Base-by-base conservation (phyloP, 2,888 invertebrate species). In the Mimachlamys varia region DNA sequence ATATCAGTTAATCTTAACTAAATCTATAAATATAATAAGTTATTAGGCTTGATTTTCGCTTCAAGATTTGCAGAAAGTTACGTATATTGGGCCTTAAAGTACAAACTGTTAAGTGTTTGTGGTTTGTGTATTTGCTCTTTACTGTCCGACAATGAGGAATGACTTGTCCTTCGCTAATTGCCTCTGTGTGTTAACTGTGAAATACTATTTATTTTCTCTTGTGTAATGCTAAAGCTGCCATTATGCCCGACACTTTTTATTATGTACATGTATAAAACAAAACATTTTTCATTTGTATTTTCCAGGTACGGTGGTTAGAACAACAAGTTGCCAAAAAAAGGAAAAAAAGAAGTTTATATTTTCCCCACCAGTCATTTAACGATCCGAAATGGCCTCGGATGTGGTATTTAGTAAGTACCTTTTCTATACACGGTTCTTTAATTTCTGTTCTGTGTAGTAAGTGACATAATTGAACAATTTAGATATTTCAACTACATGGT, bases 361-460 rank as follows among this genome's bases (percentile, higher is more conserved):
- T 89, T 89, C 90, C 89, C 76, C 76, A 76, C 27, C 76, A 76
- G 15, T 90, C 97, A 97, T 95, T 98, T 93, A 98, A 98, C 96
- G 99, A 99, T 97, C 98, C 98, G 55, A 98, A 98, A 97, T 99
- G 99, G 99, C 98, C 98, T 58, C 98, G 98, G 95, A 99, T 99
- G 99, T 99, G 99, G 99, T 99, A 99, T 97, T 97, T 99, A 98
- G 99, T 99, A 97, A 98, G 98, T 98, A 49, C 5, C 13, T 0
- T 76, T 76, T 33, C 22, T 33, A 1, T 12, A 33, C 2, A 76
- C 76, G n/a, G 3, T 44, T 44, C 44, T 5, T 3, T 44, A 3
- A 44, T 44, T 44, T 44, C 44, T 7, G 3, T 44, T 44, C 44
- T 44, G 44, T 44, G 7, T 44, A 44, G 44, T 44, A 44, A 5